Evolutionary conservation across 2,113 vertebrate species (phyloP).

Genomic region (Asarcornis scutulata): DNA sequence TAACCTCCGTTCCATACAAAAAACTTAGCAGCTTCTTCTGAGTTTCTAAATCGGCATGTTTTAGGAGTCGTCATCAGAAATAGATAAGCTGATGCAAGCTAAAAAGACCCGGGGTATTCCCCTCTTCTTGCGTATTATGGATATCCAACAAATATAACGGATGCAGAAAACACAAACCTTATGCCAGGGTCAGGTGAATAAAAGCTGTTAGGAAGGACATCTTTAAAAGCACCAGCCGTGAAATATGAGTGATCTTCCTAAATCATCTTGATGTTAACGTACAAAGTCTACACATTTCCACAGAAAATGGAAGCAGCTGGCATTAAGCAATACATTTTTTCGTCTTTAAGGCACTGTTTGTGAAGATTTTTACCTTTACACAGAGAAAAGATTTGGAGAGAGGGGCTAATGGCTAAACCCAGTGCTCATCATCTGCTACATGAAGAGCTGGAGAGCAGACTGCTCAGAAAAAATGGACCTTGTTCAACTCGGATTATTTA

Average conservation of each 20-base stretch:
- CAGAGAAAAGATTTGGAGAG: background rate
- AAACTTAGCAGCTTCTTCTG: fast-evolving
- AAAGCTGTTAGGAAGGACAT: background rate
- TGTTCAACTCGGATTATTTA: background rate
- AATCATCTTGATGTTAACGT: background rate
- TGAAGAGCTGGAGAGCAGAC: background rate
- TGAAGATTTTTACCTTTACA: background rate
- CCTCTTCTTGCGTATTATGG: background rate
- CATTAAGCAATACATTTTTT: background rate
- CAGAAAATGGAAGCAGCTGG: background rate
- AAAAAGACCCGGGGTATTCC: background rate
- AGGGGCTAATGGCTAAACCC: background rate
- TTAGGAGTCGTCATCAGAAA: background rate
- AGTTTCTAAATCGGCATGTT: background rate
- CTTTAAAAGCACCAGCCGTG: background rate
- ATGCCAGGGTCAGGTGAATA: background rate
- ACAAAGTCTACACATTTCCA: background rate
- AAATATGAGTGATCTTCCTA: background rate
- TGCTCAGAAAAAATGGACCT: background rate
- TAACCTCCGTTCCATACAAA: background rate
- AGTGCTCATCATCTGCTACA: background rate
- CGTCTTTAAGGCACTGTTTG: background rate
- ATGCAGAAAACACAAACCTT: background rate
- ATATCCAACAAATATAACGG: background rate
- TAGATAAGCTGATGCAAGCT: background rate